These are phyloP conservation scores for Homarus americanus DNA, from an alignment of 1,140 invertebrate genomes.

Conservation along the genomic window DNA sequence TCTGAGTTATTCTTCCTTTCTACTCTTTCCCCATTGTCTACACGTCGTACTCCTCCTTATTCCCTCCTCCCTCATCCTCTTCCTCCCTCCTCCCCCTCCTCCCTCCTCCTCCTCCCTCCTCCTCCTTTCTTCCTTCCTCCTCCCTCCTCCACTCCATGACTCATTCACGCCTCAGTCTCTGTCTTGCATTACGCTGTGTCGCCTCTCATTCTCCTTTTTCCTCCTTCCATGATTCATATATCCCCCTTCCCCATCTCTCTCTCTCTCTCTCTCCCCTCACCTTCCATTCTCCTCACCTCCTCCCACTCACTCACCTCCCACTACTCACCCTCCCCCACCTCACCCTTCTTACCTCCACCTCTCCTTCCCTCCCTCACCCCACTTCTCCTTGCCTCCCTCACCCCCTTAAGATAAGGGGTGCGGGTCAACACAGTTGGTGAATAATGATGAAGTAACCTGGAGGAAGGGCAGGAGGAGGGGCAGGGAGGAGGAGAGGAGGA, in stretches of 20 bases:
- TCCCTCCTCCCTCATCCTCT: neutral
- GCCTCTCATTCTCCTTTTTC: neutral
- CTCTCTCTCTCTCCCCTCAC: too few relatives aligned
- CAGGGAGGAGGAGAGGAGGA: too few relatives aligned
- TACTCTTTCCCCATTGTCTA: neutral
- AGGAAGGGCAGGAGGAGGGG: too few relatives aligned
- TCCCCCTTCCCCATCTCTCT: neutral
- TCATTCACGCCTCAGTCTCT: neutral
- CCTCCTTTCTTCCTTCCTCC: neutral
- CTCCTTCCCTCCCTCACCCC: neutral
- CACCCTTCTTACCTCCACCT: too few relatives aligned
- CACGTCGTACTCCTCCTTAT: neutral
- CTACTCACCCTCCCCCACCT: too few relatives aligned
- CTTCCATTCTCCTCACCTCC: too few relatives aligned
- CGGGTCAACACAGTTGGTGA: slow-evolving; percentile 7
- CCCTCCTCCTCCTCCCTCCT: neutral
- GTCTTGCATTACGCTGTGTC: neutral
- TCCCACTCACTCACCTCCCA: too few relatives aligned
- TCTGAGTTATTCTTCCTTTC: neutral
- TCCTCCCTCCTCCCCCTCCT: neutral
- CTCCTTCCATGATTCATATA: neutral
- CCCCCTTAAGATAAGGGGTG: neutral
- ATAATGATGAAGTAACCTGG: slow-evolving; percentile 10
- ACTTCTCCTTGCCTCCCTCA: too few relatives aligned
- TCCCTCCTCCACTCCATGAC: neutral